Base-by-base conservation (phyloP, 2,888 invertebrate species). In the Encarsia formosa region DNA sequence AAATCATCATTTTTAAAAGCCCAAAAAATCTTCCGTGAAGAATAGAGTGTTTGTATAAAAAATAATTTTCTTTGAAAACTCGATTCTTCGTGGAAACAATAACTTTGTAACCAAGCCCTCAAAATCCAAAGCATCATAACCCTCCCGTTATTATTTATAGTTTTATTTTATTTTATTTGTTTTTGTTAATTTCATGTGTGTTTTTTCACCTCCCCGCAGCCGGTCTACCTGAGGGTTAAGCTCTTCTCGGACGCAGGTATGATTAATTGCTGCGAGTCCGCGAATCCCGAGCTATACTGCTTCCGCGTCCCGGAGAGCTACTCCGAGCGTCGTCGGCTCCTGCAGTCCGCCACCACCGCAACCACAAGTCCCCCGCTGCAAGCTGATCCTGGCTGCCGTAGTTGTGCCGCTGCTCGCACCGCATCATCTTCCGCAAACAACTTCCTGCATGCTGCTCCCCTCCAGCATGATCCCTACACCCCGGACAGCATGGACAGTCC, bases 401-500 rank as follows among this genome's bases (percentile, higher is more conserved):
- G 69, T 65, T 69, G 43, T n/a, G 49, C 48, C 26, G 6, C 9
- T 2, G 18, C 19, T 29, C 31, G 31, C 26, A 3, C 19, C 13
- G 26, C 37, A 16, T 31, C 16, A 5, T 75, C 76, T 63, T 18
- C 23, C 24, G 39, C 40, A 18, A 48, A 29, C 6, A 75, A 76
- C 65, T 69, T 79, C 59, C 73, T 80, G 76, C 79, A 79, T 74
- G 78, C 79, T 62, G 75, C 71, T 55, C 75, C 77, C 58, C 70
- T 77, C 62, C 75, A 75, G 65, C 74, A 83, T 64, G 87, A 87
- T 62, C 88, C 89, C 0, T 89, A 89, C 63, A 89, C 89, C 0
- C 89, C 89, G n/a, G 89, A 89, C 65, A 88, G 87, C 70, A 79
- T 83, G 58, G 88, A 88, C 64, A 87, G 88, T 19, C 86, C 83